Base-by-base conservation (phyloP, 2,113 vertebrate species). In the Peromyscus maniculatus region DNA sequence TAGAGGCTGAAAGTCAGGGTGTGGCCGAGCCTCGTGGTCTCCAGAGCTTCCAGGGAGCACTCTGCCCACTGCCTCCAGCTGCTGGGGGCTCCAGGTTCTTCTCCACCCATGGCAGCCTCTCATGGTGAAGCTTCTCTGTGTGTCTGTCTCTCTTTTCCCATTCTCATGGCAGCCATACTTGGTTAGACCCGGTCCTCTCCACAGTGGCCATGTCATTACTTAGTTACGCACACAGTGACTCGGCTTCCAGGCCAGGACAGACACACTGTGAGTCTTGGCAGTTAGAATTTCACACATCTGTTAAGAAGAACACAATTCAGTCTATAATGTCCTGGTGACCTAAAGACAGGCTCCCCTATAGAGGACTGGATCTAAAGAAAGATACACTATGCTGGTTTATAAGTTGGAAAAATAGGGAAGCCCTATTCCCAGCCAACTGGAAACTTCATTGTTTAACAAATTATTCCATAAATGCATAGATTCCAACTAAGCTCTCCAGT, bases 41-140 rank as follows among this genome's bases (percentile, higher is more conserved):
- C 31, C 11, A 31, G 17, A 28, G 7, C 59, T 21, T 26, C n/a
- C 3, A 57, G n/a, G 36, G 11, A 59, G 31, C 24, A 28, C 0
- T 6, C 59, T n/a, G 5, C n/a, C 59, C 21, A 13, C 17, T 36
- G 28, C 62, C 69, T 39, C n/a, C 67, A 7, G 49, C 36, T n/a
- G 36, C 52, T 4, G 7, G 17, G 21, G 46, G 19, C 28, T n/a
- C 28, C 21, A 0, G 39, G 26, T 1, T 0, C 28, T n/a, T 59
- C 9, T 49, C 10, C 39, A 15, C 2, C 15, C 62, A 46, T 9
- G 39, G 7, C 7, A 1, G 1, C 36, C 0, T 71, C 16, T 4
- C 52, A 21, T 72, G 43, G 43, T 4, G 2, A 21, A 31, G 10
- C 75, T 39, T 46, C 82, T 52, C 77, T 17, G 2, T 3, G 9